Conservation (phyloP, 2,797 vertebrate species). For the Acipenser ruthenus region DNA sequence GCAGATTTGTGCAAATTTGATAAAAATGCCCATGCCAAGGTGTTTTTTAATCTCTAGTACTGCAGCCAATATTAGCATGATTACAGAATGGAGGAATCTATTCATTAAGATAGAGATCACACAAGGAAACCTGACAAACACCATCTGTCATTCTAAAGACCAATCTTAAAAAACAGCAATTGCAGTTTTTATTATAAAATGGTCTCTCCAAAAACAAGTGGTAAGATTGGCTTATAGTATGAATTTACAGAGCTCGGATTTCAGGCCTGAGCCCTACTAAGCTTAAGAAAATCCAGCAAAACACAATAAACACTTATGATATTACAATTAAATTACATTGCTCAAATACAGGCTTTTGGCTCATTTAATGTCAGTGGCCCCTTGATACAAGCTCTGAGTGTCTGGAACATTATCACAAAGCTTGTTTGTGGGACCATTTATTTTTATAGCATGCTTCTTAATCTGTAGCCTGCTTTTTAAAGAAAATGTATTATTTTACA, state of each 20-base stretch:
- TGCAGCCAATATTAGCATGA: too few relatives aligned
- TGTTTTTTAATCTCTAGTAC: too few relatives aligned
- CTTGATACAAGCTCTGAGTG: too few relatives aligned
- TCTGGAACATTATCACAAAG: too few relatives aligned
- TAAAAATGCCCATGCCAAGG: too few relatives aligned
- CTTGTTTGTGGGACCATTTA: neutral
- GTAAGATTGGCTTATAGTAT: neutral
- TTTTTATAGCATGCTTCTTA: neutral
- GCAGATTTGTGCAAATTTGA: too few relatives aligned
- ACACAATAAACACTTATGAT: neutral
- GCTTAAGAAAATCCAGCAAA: neutral
- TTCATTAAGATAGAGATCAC: neutral
- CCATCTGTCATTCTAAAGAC: neutral
- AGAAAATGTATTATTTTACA: too few relatives aligned
- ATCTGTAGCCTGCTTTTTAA: neutral
- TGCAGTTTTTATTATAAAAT: neutral
- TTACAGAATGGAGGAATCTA: too few relatives aligned
- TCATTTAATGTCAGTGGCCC: too few relatives aligned
- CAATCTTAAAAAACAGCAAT: neutral
- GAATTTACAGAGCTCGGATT: neutral
- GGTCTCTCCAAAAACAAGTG: neutral
- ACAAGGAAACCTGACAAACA: neutral
- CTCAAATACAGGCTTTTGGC: neutral
- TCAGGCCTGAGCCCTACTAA: neutral
- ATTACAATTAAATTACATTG: too few relatives aligned